Conservation (phyloP, 2,888 invertebrate genomes). For the Eueremaeus valkanovi region DNA sequence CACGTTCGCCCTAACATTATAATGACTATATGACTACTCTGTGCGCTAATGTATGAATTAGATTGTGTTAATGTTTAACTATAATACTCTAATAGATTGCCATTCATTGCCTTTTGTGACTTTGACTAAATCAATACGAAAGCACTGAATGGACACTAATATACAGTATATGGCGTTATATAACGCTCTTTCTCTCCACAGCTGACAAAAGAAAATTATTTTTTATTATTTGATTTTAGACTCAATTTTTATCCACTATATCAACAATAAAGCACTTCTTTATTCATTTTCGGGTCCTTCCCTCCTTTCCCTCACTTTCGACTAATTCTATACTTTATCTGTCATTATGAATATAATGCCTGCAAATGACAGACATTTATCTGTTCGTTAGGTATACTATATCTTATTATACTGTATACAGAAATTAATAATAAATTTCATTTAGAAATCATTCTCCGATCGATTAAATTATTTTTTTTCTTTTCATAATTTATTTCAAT, state of each 20-base stretch:
- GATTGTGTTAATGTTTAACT: constrained; percentile 30
- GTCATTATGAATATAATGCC: not conserved
- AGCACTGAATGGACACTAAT: not conserved
- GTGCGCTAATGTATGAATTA: constrained; percentile 21
- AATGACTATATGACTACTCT: constrained; percentile 23
- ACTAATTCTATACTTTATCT: not conserved
- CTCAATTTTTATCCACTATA: constrained; percentile 8
- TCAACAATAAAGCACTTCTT: constrained; percentile 9
- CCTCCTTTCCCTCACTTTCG: not conserved
- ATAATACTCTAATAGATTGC: not conserved
- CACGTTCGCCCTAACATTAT: not conserved
- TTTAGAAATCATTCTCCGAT: not conserved
- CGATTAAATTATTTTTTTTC: not conserved
- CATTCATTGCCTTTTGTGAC: constrained; percentile 17
- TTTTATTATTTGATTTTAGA: constrained; percentile 24
- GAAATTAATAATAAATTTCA: not conserved
- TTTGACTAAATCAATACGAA: constrained; percentile 16
- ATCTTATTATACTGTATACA: not conserved
- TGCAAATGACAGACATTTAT: not conserved
- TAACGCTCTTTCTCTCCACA: not conserved
- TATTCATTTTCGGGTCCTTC: not conserved
- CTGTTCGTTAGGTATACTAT: not conserved
- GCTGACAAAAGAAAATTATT: not conserved
- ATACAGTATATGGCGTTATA: not conserved
- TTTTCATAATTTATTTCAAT: not conserved